Conservation (phyloP, 1,140 invertebrate genomes). For the Drosophila prosaltans region DNA sequence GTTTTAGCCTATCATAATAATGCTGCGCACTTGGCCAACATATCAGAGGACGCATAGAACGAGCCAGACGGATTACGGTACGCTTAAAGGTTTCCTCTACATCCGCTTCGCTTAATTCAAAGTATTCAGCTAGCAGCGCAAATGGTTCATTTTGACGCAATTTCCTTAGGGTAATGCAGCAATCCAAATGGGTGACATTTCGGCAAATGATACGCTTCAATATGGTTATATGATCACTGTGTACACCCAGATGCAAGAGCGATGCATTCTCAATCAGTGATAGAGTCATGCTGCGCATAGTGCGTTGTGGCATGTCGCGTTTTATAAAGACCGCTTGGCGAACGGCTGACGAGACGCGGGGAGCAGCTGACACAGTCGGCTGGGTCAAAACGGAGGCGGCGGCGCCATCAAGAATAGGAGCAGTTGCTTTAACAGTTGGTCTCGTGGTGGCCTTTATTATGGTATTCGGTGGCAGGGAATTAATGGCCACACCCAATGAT, state of each 20-base stretch:
- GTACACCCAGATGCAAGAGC: constrained; percentile 61
- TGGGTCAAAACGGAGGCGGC: neutral
- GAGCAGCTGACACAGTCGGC: constrained; percentile 21
- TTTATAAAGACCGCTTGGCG: constrained; percentile 72
- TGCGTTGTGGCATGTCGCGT: constrained; percentile 64
- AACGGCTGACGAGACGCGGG: constrained; percentile 52
- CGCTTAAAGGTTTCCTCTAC: constrained; percentile 64
- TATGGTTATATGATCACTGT: constrained; percentile 46
- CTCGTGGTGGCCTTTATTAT: constrained; percentile 72
- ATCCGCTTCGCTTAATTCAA: constrained; percentile 70
- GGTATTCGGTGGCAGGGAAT: constrained; percentile 70
- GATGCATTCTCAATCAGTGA: constrained; percentile 66
- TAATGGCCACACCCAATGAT: constrained; percentile 63
- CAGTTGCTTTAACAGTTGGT: constrained; percentile 10
- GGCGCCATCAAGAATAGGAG: neutral
- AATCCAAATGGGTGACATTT: constrained; percentile 68
- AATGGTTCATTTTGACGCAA: constrained; percentile 74
- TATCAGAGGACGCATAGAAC: constrained; percentile 66
- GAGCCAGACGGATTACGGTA: constrained; percentile 57
- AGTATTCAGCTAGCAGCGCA: constrained; percentile 64
- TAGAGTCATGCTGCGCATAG: constrained; percentile 65
- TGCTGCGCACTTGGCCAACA: constrained; percentile 72
- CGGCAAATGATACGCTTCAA: constrained; percentile 68
- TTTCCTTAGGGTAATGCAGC: constrained; percentile 74
- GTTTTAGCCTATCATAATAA: constrained; percentile 70